Conservation (phyloP, 2,888 invertebrate genomes). For the Cremastinae sp. region DNA sequence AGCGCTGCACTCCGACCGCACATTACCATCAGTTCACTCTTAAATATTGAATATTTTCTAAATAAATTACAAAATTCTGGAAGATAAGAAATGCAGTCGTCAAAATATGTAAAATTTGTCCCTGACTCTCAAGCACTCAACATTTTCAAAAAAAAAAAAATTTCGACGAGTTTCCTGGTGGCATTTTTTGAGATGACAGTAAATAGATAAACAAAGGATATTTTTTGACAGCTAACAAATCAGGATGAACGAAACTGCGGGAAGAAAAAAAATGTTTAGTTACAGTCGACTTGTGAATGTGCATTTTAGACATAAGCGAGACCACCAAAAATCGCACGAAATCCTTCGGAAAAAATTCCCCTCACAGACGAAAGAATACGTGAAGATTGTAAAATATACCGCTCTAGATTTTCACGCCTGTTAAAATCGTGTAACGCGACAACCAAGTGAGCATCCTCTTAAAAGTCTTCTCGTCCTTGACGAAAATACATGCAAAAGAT, state of each 20-base stretch:
- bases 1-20: too few relatives aligned
- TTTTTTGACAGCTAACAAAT: constrained; percentile 55
- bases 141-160: constrained; percentile 14
- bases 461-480: constrained; percentile 43
- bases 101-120: constrained; percentile 15
- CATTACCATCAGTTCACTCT: too few relatives aligned
- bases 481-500: constrained; percentile 45
- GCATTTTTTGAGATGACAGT: constrained; percentile 35
- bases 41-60: too few relatives aligned
- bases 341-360: constrained; percentile 13
- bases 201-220: constrained; percentile 43
- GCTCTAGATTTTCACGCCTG: constrained; percentile 74
- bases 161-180: constrained; percentile 32
- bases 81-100: too few relatives aligned
- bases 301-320: not conserved
- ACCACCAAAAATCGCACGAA: constrained; percentile 36
- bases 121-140: constrained; percentile 11
- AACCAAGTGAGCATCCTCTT: constrained; percentile 22
- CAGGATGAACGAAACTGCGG: constrained; percentile 27
- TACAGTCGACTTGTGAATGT: not conserved
- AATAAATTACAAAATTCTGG: too few relatives aligned
- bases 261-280: constrained; percentile 23
- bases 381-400: constrained; percentile 49
- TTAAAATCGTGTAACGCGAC: constrained; percentile 59
- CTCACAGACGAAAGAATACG: constrained; percentile 61